phyloP scores from a whole-genome alignment of 2,888 invertebrate genomes.

The Netelia virgata region DNA sequence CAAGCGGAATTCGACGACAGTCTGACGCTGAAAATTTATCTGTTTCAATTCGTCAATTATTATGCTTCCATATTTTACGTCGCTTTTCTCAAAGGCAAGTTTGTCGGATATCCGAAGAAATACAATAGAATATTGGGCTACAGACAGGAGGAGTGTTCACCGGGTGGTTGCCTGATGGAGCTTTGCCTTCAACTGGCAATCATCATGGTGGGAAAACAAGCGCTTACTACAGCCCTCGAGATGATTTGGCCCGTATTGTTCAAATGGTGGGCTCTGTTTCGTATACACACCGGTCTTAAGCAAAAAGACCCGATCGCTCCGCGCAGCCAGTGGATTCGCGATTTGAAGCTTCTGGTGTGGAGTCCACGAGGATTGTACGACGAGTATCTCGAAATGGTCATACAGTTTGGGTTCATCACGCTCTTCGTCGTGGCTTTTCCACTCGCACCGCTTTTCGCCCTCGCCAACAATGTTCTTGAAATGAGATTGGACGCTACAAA shows the following conservation, averaged over 20 bases:
- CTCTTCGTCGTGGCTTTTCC: slow-evolving; percentile 95
- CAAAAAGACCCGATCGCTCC: slow-evolving; percentile 78
- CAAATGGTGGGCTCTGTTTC: slow-evolving; percentile 86
- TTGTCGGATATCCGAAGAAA: slow-evolving; percentile 91
- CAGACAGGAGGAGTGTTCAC: slow-evolving; percentile 88
- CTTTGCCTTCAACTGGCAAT: slow-evolving; percentile 94
- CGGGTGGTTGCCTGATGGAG: slow-evolving; percentile 94
- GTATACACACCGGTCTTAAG: slow-evolving; percentile 81
- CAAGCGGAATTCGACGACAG: slow-evolving; percentile 95
- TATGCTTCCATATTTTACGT: slow-evolving; percentile 96
- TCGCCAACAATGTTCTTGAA: slow-evolving; percentile 93
- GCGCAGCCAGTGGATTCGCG: slow-evolving; percentile 88
- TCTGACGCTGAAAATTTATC: slow-evolving; percentile 93
- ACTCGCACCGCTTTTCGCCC: slow-evolving; percentile 92
- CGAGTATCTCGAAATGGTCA: slow-evolving; percentile 95
- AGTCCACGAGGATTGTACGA: slow-evolving; percentile 90
- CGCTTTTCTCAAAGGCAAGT: slow-evolving; percentile 91
- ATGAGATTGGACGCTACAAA: slow-evolving; percentile 94
- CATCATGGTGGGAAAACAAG: slow-evolving; percentile 95
- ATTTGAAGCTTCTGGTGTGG: slow-evolving; percentile 88
- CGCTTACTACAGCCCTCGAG: slow-evolving; percentile 91
- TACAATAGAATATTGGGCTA: slow-evolving; percentile 90
- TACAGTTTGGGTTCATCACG: slow-evolving; percentile 95
- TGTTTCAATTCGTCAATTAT: slow-evolving; percentile 95
- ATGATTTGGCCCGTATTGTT: slow-evolving; percentile 89